Evolutionary conservation across 2,797 vertebrate genomes (phyloP).

Genomic region (Emys orbicularis): DNA sequence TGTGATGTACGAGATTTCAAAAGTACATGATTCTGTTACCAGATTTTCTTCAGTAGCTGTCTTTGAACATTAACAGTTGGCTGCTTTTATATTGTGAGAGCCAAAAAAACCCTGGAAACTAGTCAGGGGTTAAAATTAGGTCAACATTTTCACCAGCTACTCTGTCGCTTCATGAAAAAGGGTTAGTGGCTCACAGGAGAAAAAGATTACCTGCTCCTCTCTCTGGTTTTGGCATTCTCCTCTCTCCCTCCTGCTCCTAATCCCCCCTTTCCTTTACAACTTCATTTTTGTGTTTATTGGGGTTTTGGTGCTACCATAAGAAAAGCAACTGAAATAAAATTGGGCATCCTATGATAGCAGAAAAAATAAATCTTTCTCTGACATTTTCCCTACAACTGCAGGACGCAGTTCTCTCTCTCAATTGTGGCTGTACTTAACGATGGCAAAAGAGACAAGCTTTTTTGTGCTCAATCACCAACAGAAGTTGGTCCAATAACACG

Average conservation of each 20-base stretch:
- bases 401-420: background rate
- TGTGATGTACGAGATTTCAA: background rate
- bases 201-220: background rate
- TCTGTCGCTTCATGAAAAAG: background rate
- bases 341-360: background rate
- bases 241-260: background rate
- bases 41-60: constrained; percentile 47
- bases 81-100: background rate
- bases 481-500: too few relatives aligned
- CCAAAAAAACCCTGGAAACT: constrained; percentile 50
- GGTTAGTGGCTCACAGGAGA: constrained; percentile 10
- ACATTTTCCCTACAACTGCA: background rate
- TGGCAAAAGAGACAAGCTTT: too few relatives aligned
- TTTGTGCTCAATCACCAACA: too few relatives aligned
- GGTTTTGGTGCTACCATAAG: background rate
- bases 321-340: background rate
- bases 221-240: background rate
- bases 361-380: background rate
- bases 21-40: background rate
- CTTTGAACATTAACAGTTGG: constrained; percentile 49
- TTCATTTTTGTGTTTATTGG: background rate
- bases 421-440: too few relatives aligned
- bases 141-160: constrained; percentile 50
- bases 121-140: constrained; percentile 43
- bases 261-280: background rate